phyloP scores from a whole-genome alignment of 2,113 vertebrate genomes.

The Brachirus orientalis region DNA sequence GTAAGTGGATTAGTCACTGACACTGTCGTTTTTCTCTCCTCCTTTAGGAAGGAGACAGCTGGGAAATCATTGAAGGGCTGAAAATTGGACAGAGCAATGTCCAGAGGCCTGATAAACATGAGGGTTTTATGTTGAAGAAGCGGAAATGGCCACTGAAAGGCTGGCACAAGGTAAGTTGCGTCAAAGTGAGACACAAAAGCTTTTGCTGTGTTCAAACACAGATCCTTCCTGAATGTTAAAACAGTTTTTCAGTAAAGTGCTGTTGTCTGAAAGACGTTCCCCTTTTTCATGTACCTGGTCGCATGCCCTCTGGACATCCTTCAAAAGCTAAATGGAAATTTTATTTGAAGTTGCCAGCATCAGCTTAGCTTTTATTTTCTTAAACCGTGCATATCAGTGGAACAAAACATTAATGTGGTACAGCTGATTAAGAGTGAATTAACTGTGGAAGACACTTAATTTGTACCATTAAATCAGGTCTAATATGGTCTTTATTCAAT shows the following conservation, averaged over 20 bases:
- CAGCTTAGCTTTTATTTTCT: slow-evolving; percentile 8
- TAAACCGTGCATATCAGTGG: neutral
- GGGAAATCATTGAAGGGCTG: slow-evolving; percentile 98
- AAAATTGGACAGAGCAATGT: slow-evolving; percentile 98
- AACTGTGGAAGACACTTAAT: neutral
- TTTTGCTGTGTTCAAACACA: neutral
- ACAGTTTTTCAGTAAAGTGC: slow-evolving; percentile 16
- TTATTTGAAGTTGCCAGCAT: slow-evolving; percentile 4
- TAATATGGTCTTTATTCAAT: slow-evolving; percentile 6
- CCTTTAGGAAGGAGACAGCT: slow-evolving; percentile 93
- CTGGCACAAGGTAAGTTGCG: slow-evolving; percentile 93
- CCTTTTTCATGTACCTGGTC: neutral
- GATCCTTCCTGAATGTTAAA: slow-evolving; percentile 18
- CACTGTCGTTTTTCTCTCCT: slow-evolving; percentile 18
- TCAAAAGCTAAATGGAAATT: neutral
- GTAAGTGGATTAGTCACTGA: slow-evolving; percentile 40
- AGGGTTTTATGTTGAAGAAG: slow-evolving; percentile 99
- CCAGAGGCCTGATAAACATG: slow-evolving; percentile 96
- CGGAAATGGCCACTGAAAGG: slow-evolving; percentile 99
- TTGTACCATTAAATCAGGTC: neutral
- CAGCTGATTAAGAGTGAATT: neutral
- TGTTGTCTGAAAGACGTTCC: slow-evolving; percentile 6
- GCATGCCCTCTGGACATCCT: slow-evolving; percentile 3
- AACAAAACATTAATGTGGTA: neutral
- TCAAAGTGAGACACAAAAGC: neutral